Conservation (phyloP, 2,888 invertebrate species). For the Rhyacophila evoluta region DNA sequence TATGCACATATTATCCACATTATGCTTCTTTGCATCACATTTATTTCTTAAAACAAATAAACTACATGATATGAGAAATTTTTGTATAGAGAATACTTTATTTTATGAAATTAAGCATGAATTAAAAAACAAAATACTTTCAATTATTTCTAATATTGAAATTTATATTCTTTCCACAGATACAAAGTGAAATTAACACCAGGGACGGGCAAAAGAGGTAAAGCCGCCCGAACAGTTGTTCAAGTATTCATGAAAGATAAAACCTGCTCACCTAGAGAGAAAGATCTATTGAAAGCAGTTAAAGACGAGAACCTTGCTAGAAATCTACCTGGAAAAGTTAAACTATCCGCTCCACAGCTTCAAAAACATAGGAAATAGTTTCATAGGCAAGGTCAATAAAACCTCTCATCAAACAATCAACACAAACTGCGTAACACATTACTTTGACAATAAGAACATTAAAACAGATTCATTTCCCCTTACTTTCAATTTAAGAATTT, state of each 20-base stretch:
- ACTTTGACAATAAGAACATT: too few species aligned
- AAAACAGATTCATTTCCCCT: too few species aligned
- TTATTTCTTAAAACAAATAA: too few species aligned
- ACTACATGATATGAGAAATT: too few species aligned
- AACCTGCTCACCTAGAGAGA: constrained; percentile 80
- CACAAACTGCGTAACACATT: too few species aligned
- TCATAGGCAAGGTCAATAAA: neutral
- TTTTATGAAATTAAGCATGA: too few species aligned
- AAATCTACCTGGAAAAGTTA: constrained; percentile 98
- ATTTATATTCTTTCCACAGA: constrained; percentile 68
- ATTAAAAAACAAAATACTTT: constrained; percentile 26
- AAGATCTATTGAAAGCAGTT: constrained; percentile 90
- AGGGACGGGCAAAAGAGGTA: constrained; percentile 93
- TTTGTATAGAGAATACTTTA: too few species aligned
- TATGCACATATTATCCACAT: too few species aligned
- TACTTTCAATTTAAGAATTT: too few species aligned
- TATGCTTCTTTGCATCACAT: too few species aligned
- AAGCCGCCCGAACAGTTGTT: constrained; percentile 93
- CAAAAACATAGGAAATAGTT: constrained; percentile 73
- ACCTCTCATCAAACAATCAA: too few species aligned
- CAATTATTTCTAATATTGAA: constrained; percentile 43
- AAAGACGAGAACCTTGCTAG: constrained; percentile 93
- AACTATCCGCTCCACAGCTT: constrained; percentile 88
- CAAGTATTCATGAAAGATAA: constrained; percentile 90
- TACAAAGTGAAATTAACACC: constrained; percentile 96